These are phyloP conservation scores for Diachrysia chrysitis DNA, from an alignment of 2,888 invertebrate genomes.

Conservation along the genomic window DNA sequence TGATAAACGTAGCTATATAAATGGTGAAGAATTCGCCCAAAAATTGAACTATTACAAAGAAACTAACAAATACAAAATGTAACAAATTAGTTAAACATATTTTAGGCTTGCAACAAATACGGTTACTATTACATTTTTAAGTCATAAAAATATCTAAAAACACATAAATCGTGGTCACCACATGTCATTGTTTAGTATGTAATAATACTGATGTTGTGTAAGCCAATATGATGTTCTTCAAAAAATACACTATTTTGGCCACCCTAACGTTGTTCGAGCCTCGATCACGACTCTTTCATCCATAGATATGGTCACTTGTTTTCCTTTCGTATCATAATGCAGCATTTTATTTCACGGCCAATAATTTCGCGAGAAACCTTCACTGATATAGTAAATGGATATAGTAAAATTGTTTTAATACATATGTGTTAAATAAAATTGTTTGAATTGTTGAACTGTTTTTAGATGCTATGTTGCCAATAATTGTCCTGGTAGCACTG, in stretches of 20 bases:
- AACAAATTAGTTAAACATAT: too few species aligned
- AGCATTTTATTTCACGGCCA: constrained; percentile 2
- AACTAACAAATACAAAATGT: too few species aligned
- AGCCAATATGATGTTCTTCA: not conserved
- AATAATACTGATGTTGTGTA: not conserved
- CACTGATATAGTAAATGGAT: not conserved
- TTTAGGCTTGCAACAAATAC: too few species aligned
- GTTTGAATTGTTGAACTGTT: not conserved
- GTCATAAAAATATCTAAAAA: not conserved
- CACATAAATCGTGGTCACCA: not conserved
- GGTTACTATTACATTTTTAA: too few species aligned
- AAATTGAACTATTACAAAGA: too few species aligned
- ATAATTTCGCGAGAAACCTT: constrained; percentile 9
- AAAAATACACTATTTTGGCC: constrained; percentile 23
- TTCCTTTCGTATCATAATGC: constrained; percentile 16
- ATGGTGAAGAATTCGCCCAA: too few species aligned
- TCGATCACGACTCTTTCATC: constrained; percentile 47
- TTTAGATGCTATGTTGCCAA: not conserved
- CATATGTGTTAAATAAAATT: too few species aligned
- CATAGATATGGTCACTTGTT: constrained; percentile 23
- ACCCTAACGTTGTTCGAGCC: constrained; percentile 27
- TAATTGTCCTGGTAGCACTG: too few species aligned
- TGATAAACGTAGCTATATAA: too few species aligned
- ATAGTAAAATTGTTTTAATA: too few species aligned
- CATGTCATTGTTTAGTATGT: not conserved